Evolutionary conservation across 2,888 invertebrate genomes (phyloP).

Genomic region (Patella ulyssiponensis): DNA sequence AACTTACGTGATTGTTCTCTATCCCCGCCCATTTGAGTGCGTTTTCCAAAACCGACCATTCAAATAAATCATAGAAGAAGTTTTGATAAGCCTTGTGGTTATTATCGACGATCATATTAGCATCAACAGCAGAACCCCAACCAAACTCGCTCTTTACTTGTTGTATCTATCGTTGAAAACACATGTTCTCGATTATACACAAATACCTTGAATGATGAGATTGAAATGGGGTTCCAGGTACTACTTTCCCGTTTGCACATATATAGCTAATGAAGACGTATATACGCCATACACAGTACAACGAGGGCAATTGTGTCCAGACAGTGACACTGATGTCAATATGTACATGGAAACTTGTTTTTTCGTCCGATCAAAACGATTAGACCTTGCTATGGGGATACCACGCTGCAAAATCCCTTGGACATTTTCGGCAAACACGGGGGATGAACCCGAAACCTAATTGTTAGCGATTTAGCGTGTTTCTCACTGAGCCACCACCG

Average conservation of each 20-base stretch:
- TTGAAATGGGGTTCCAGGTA: background rate
- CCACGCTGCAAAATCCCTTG: too few relatives aligned
- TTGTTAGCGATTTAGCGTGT: too few relatives aligned
- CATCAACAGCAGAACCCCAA: constrained; percentile 48
- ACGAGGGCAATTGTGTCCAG: too few relatives aligned
- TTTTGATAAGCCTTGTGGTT: constrained; percentile 38
- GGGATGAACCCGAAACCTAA: too few relatives aligned
- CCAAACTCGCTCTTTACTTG: constrained; percentile 47
- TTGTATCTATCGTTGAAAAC: constrained; percentile 32
- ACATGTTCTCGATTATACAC: background rate
- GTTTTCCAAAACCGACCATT: constrained; percentile 54
- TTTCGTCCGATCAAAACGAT: too few relatives aligned
- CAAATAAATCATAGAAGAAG: constrained; percentile 51
- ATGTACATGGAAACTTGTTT: too few relatives aligned
- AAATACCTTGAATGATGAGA: background rate
- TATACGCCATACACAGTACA: too few relatives aligned
- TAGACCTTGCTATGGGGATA: too few relatives aligned
- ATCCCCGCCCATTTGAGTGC: constrained; percentile 52
- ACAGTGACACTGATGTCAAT: too few relatives aligned
- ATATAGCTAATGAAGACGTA: background rate
- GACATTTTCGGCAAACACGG: too few relatives aligned
- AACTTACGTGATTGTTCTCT: constrained; percentile 42
- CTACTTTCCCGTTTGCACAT: background rate
- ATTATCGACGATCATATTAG: constrained; percentile 37
- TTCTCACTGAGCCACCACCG: too few relatives aligned